These are phyloP conservation scores for Myopa testacea DNA, from an alignment of 2,888 invertebrate genomes.

Conservation along the genomic window DNA sequence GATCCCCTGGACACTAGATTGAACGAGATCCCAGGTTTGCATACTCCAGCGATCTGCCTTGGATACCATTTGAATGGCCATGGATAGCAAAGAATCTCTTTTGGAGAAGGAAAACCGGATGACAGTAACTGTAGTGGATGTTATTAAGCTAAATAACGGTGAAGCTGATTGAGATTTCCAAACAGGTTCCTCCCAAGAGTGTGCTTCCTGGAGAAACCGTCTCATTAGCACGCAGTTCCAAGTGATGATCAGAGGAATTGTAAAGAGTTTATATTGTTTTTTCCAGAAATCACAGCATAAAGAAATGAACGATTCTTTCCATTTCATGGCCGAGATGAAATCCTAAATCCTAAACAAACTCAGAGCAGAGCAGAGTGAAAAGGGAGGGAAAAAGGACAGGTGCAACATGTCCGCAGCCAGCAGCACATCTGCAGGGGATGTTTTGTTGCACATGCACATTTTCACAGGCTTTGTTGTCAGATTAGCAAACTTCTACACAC, in stretches of 20 bases:
- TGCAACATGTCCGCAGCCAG: slow-evolving; percentile 5
- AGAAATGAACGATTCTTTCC: background rate
- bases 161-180: background rate
- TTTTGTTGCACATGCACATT: slow-evolving; percentile 2
- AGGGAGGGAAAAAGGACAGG: slow-evolving; percentile 12
- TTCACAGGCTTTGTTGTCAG: background rate
- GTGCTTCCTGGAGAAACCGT: background rate
- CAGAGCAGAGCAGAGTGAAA: background rate
- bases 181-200: background rate
- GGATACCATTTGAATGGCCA: background rate
- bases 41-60: background rate
- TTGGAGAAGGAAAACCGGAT: background rate
- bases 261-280: background rate
- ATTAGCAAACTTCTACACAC: background rate
- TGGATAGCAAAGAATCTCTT: background rate
- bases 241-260: background rate
- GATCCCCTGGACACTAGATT: too few relatives aligned
- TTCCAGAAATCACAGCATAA: too few relatives aligned
- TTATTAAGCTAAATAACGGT: background rate
- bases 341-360: background rate
- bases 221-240: background rate
- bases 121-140: background rate
- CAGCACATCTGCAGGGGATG: background rate
- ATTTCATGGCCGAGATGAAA: background rate
- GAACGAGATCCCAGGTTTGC: too few relatives aligned